These are phyloP conservation scores for Scolopax mira DNA, from an alignment of 2,113 vertebrate species.

Conservation along the genomic window DNA sequence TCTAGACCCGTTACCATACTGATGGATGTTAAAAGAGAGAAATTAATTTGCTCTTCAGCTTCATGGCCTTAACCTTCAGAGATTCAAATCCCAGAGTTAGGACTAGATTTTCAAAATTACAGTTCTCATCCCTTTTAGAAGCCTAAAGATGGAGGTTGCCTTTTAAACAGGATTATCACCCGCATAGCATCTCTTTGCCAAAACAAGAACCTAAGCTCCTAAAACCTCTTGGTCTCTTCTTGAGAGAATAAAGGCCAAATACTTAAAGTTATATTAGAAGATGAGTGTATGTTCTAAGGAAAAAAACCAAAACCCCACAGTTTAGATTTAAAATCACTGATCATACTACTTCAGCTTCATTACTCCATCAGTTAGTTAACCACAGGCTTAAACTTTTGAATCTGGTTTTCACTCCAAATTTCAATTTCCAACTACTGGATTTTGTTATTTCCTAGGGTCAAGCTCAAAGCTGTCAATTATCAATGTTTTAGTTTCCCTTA, in stretches of 20 bases:
- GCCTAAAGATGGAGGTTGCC: neutral
- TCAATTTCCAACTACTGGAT: neutral
- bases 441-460: constrained; percentile 51
- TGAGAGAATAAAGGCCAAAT: neutral
- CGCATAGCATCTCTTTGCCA: neutral
- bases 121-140: neutral
- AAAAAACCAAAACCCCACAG: neutral
- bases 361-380: neutral
- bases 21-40: neutral
- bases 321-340: neutral
- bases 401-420: neutral
- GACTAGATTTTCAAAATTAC: neutral
- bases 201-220: neutral
- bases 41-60: neutral
- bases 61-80: neutral
- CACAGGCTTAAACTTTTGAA: neutral
- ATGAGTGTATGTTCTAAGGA: neutral
- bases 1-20: neutral
- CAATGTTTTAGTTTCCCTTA: constrained; percentile 37
- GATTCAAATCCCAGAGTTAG: neutral
- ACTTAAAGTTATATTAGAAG: neutral
- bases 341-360: neutral
- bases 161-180: neutral
- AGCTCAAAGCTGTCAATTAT: constrained; percentile 46
- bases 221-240: neutral